These are phyloP conservation scores for Lochmaea capreae DNA, from an alignment of 2,888 invertebrate genomes.

Conservation along the genomic window DNA sequence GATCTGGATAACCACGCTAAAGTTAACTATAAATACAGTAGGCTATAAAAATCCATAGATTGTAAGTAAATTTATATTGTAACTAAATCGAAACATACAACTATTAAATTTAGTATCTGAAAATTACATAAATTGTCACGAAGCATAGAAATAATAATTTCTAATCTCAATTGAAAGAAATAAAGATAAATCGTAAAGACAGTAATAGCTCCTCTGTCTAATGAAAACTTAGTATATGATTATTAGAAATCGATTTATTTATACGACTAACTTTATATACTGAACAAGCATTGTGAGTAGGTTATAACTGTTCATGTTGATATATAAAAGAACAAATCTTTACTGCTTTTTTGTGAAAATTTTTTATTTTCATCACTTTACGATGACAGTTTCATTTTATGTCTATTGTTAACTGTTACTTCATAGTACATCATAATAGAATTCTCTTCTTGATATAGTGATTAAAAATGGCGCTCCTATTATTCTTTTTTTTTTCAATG, in stretches of 20 bases:
- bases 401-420: not conserved
- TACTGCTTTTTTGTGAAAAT: not conserved
- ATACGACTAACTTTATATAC: constrained; percentile 10
- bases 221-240: constrained; percentile 18
- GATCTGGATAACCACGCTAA: too few relatives aligned
- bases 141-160: constrained; percentile 33
- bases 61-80: not conserved
- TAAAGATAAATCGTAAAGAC: constrained; percentile 30
- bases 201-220: constrained; percentile 16
- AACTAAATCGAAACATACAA: not conserved
- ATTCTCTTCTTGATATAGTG: not conserved
- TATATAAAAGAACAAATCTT: not conserved
- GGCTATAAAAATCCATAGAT: not conserved
- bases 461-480: too few relatives aligned
- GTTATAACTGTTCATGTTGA: constrained; percentile 4
- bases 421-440: not conserved
- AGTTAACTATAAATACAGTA: not conserved
- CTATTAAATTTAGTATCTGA: not conserved
- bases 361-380: constrained; percentile 2
- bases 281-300: not conserved
- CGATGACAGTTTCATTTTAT: constrained; percentile 1
- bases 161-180: constrained; percentile 24
- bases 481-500: too few relatives aligned
- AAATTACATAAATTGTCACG: constrained; percentile 24
- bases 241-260: constrained; percentile 15